These are phyloP conservation scores for Cistogaster globosa DNA, from an alignment of 2,888 invertebrate species.

Conservation along the genomic window DNA sequence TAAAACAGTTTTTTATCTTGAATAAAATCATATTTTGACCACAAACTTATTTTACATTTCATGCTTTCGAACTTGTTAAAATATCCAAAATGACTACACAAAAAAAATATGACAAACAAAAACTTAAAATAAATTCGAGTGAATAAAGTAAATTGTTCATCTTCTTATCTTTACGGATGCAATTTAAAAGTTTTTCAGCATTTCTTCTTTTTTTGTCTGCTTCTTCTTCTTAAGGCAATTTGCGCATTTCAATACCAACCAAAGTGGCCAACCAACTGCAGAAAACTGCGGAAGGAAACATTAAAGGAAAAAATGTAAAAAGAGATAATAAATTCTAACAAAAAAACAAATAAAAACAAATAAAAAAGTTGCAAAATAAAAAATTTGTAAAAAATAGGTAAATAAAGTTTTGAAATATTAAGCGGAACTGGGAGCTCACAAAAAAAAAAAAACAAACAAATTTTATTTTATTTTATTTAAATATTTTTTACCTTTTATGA, in stretches of 20 bases:
- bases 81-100: not conserved
- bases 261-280: constrained; percentile 2
- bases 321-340: constrained; percentile 5
- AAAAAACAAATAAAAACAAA: no score
- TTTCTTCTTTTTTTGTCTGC: not conserved
- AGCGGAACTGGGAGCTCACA: not conserved
- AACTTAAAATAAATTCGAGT: constrained; percentile 10
- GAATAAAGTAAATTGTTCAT: constrained; percentile 46
- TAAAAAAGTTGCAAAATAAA: not conserved
- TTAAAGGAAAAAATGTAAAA: constrained; percentile 44
- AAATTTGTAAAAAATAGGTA: not conserved
- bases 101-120: not conserved
- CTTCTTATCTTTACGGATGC: constrained; percentile 65
- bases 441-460: not conserved
- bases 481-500: constrained; percentile 35
- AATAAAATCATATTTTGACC: not conserved
- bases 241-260: constrained; percentile 48
- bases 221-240: constrained; percentile 47
- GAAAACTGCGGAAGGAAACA: constrained; percentile 63
- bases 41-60: not conserved
- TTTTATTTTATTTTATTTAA: no score
- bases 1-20: no score
- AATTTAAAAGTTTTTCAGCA: constrained; percentile 62
- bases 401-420: constrained; percentile 32
- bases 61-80: not conserved